Conservation (phyloP, 2,888 invertebrate genomes). For the Andrena praecox region DNA sequence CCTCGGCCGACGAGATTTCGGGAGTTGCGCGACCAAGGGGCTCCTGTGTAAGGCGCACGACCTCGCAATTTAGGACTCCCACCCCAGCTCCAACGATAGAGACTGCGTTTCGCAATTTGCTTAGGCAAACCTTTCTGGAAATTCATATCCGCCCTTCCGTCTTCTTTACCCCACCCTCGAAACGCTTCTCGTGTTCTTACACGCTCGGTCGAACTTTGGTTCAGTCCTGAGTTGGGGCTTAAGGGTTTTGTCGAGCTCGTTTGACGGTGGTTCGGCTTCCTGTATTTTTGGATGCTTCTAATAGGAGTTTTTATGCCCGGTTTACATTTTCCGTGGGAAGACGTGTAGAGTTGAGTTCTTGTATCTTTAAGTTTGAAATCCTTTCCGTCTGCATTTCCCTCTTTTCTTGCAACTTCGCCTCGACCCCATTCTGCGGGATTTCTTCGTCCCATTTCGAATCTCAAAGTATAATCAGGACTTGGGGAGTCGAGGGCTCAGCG, state of each 20-base stretch:
- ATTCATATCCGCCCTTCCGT: conserved; percentile 75
- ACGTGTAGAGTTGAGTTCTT: no score
- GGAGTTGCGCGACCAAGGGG: conserved; percentile 21
- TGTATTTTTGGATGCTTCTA: no score
- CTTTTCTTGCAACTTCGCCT: not conserved
- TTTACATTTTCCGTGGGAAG: no score
- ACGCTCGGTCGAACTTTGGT: not conserved
- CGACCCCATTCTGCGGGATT: not conserved
- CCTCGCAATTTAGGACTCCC: conserved; percentile 47
- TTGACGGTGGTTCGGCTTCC: not conserved
- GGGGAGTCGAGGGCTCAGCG: not conserved
- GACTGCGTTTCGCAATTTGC: conserved; percentile 77
- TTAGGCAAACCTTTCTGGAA: conserved; percentile 79
- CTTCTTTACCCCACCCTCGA: conserved; percentile 25
- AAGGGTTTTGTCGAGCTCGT: not conserved
- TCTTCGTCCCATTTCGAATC: not conserved
- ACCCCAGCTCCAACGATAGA: conserved; percentile 9
- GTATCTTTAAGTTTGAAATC: not conserved
- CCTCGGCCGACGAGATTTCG: conserved; percentile 31
- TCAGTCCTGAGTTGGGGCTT: no score
- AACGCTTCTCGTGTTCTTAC: conserved; percentile 7
- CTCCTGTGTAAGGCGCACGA: conserved; percentile 29
- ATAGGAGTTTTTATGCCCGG: no score
- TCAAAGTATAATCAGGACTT: conserved; percentile 6
- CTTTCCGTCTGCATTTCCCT: not conserved